A percentile compares a stretch with the other conserved stretches of the same genome.
phyloP scores from a whole-genome alignment of 2,888 invertebrate species.

The Leptarthrus brevirostris region DNA sequence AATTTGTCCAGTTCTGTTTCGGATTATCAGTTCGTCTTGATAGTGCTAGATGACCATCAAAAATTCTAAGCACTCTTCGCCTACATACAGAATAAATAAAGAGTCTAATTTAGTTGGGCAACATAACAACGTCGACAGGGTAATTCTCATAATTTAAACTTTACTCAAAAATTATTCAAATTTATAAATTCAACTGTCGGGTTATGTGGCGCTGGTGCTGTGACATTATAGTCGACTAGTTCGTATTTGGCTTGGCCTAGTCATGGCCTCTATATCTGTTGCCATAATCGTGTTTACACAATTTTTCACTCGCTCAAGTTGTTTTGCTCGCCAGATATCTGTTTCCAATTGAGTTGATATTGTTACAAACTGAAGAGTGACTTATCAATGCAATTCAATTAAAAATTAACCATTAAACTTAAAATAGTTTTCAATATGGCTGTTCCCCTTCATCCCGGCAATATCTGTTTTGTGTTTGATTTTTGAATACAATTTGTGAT shows the following conservation, averaged over 20 bases:
- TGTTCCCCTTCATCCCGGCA: neutral
- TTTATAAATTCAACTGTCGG: conserved; percentile 18
- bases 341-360: conserved; percentile 25
- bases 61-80: conserved; percentile 44
- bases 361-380: neutral
- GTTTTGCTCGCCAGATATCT: neutral
- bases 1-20: no score
- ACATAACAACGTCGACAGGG: neutral
- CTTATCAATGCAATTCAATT: conserved; percentile 37
- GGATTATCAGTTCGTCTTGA: no score
- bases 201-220: neutral
- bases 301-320: conserved; percentile 12
- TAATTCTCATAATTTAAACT: conserved; percentile 8
- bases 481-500: conserved; percentile 16
- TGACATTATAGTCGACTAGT: neutral
- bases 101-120: conserved; percentile 23
- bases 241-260: conserved; percentile 30
- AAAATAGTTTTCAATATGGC: conserved; percentile 10
- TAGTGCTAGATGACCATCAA: conserved; percentile 6
- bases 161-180: conserved; percentile 33
- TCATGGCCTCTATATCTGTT: conserved; percentile 36
- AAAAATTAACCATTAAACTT: conserved; percentile 27
- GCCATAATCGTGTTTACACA: conserved; percentile 32
- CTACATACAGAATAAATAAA: conserved; percentile 34
- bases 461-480: neutral